Conservation (phyloP, 2,888 invertebrate genomes). For the Blera fallax region DNA sequence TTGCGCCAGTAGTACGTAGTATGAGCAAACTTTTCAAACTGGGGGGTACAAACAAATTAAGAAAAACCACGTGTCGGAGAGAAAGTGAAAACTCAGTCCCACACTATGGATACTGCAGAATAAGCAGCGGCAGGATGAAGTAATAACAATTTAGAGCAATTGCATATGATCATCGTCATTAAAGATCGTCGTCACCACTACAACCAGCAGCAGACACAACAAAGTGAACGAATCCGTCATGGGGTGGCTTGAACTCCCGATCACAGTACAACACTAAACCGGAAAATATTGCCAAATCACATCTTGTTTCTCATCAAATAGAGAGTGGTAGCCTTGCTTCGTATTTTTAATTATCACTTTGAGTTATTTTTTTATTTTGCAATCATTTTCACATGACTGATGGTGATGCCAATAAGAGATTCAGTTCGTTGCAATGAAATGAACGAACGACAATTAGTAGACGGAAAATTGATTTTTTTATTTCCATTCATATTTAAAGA, state of each 20-base stretch:
- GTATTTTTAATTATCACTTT: neutral
- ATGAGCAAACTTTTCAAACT: neutral
- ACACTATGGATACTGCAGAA: neutral
- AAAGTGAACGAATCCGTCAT: neutral
- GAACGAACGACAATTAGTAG: neutral
- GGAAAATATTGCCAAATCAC: neutral
- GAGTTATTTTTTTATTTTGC: neutral
- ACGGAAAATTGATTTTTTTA: too few relatives aligned
- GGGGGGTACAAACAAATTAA: neutral
- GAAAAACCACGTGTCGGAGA: conserved; percentile 1
- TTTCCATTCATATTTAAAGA: neutral
- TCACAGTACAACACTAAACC: neutral
- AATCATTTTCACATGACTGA: neutral
- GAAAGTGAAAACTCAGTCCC: conserved; percentile 1
- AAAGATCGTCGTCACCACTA: neutral
- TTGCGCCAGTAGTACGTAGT: neutral
- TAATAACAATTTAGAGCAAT: conserved; percentile 20
- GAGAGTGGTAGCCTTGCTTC: neutral
- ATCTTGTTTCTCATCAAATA: neutral
- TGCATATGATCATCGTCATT: neutral
- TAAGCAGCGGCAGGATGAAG: neutral
- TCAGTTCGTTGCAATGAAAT: neutral
- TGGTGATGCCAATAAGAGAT: neutral
- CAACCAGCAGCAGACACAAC: neutral
- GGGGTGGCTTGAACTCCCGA: neutral